phyloP scores from a whole-genome alignment of 2,888 invertebrate genomes.

The Cetonia aurata region DNA sequence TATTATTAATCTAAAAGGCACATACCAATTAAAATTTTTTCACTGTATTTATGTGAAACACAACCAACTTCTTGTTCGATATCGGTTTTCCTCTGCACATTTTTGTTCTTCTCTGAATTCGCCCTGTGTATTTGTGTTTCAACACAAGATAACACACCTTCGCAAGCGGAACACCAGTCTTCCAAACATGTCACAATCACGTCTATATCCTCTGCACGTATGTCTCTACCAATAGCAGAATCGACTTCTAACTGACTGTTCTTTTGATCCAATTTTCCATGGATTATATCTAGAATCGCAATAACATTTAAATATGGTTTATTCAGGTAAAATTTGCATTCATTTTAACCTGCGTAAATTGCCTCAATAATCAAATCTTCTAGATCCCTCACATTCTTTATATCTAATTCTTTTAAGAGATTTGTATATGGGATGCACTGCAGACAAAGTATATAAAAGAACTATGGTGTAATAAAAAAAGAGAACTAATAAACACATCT shows the following conservation, averaged over 20 bases:
- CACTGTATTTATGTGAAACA: neutral
- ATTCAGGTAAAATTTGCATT: neutral
- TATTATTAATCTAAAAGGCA: slow-evolving; percentile 78
- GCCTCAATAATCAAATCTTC: slow-evolving; percentile 98
- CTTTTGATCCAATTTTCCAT: slow-evolving; percentile 96
- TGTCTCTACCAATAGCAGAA: slow-evolving; percentile 93
- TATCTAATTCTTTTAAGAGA: slow-evolving; percentile 87
- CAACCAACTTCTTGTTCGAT: slow-evolving; percentile 85
- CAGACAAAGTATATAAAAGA: slow-evolving; percentile 42
- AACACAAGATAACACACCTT: slow-evolving; percentile 88
- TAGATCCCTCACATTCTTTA: slow-evolving; percentile 91
- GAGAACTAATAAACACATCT: neutral
- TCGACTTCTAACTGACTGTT: slow-evolving; percentile 94
- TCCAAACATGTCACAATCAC: slow-evolving; percentile 85
- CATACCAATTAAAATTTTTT: slow-evolving; percentile 16
- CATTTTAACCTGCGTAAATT: slow-evolving; percentile 85
- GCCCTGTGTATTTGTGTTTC: slow-evolving; percentile 91
- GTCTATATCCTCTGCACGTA: slow-evolving; percentile 85
- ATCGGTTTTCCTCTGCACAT: slow-evolving; percentile 82
- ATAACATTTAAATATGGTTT: no score
- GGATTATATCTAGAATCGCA: slow-evolving; percentile 83
- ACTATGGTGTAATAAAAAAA: slow-evolving; percentile 33
- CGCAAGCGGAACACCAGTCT: slow-evolving; percentile 92
- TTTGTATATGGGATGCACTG: slow-evolving; percentile 89
- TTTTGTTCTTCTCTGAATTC: slow-evolving; percentile 85